A percentile compares a stretch with the other conserved stretches of the same genome.
Conservation (phyloP, 1,140 invertebrate genomes). For the Calliopsis andreniformis region DNA sequence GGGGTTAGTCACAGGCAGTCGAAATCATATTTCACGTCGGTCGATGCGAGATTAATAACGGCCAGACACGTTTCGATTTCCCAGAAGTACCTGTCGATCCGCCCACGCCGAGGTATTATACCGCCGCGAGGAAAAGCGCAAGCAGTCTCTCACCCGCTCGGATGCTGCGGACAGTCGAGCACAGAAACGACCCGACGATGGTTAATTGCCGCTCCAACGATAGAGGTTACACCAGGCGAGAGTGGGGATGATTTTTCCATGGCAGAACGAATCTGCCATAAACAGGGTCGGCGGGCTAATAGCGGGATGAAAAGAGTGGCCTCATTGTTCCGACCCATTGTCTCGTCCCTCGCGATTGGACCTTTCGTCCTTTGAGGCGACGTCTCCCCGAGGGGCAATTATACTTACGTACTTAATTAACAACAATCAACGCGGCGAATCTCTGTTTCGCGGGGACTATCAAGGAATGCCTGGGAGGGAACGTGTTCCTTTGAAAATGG, state of each 20-base stretch:
- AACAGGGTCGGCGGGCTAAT: conserved; percentile 56
- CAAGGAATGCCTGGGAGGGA: too few species aligned
- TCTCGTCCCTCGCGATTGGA: conserved; percentile 49
- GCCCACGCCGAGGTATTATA: conserved; percentile 23
- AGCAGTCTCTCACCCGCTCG: conserved; percentile 7
- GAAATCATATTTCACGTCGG: conserved; percentile 66
- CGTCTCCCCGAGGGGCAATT: conserved; percentile 49
- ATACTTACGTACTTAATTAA: conserved; percentile 60
- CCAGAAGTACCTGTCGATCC: conserved; percentile 61
- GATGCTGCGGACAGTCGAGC: conserved; percentile 26
- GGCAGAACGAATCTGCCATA: conserved; percentile 65
- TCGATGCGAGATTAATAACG: conserved; percentile 67
- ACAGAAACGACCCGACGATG: conserved; percentile 34
- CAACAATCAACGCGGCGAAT: conserved; percentile 47
- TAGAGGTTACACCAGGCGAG: not conserved
- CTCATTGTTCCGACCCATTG: conserved; percentile 59
- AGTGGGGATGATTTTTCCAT: conserved; percentile 64
- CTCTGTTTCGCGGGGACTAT: not conserved
- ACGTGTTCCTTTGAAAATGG: not conserved
- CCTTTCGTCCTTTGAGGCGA: conserved; percentile 24
- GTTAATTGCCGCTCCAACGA: conserved; percentile 53
- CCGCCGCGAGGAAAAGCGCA: conserved; percentile 42
- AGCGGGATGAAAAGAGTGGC: conserved; percentile 37
- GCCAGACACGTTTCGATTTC: conserved; percentile 66
- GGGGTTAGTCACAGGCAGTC: not conserved